Evolutionary conservation across 2,888 invertebrate species (phyloP).

Genomic region (Melieria crassipennis): DNA sequence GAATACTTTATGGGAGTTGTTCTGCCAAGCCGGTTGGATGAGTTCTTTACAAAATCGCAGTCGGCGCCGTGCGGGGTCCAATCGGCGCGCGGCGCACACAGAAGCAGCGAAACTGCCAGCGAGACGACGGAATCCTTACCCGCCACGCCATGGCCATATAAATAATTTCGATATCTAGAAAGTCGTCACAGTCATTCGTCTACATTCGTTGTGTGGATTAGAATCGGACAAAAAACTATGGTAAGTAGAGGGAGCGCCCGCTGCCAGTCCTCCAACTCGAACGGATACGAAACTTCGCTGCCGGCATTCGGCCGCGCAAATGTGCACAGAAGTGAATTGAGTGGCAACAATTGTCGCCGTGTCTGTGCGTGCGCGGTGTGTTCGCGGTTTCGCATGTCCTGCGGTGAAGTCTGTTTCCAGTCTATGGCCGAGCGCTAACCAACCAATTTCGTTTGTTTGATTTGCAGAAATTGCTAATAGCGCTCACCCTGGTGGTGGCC

Average conservation of each 20-base stretch:
- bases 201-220: constrained; percentile 59
- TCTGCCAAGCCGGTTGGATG: constrained; percentile 57
- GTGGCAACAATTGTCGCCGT: no score
- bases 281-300: no score
- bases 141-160: constrained; percentile 49
- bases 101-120: constrained; percentile 1
- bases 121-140: constrained; percentile 51
- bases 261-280: not conserved
- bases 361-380: no score
- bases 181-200: constrained; percentile 58
- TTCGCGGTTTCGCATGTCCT: not conserved
- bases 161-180: constrained; percentile 57
- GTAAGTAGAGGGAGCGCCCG: constrained; percentile 48
- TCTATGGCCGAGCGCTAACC: not conserved
- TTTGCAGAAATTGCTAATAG: constrained; percentile 57
- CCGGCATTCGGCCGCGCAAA: no score
- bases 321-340: no score
- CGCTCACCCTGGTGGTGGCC: constrained; percentile 55
- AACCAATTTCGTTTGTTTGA: not conserved
- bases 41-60: constrained; percentile 42
- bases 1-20: constrained; percentile 54
- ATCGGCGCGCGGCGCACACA: not conserved
- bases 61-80: constrained; percentile 1
- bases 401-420: not conserved
- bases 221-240: constrained; percentile 50